These are phyloP conservation scores for Amblyteles armatorius DNA, from an alignment of 2,888 invertebrate species.

Conservation along the genomic window DNA sequence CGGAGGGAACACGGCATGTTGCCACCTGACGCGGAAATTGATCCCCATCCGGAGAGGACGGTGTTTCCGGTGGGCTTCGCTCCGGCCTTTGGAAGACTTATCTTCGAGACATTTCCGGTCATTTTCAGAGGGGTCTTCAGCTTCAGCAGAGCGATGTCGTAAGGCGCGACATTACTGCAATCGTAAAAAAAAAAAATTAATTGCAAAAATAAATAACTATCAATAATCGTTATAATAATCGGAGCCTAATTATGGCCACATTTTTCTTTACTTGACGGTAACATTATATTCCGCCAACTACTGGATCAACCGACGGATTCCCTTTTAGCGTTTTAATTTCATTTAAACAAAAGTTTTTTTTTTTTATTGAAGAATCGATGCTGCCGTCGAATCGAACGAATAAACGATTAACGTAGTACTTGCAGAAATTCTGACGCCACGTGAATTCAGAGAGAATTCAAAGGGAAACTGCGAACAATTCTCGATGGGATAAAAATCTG, in stretches of 20 bases:
- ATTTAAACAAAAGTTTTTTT: neutral
- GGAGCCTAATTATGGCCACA: neutral
- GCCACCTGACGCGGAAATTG: constrained; percentile 73
- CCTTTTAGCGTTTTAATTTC: neutral
- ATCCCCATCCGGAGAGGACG: constrained; percentile 85
- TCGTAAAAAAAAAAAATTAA: neutral
- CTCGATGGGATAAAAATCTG: too few relatives aligned
- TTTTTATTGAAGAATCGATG: too few relatives aligned
- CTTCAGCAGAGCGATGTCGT: constrained; percentile 86
- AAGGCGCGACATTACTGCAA: constrained; percentile 80
- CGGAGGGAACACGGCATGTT: constrained; percentile 79
- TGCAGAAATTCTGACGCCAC: too few relatives aligned
- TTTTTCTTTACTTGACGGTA: too few relatives aligned
- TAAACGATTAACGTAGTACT: too few relatives aligned
- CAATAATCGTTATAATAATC: neutral
- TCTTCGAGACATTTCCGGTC: constrained; percentile 78
- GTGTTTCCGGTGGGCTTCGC: constrained; percentile 77
- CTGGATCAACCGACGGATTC: neutral
- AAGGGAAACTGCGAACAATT: too few relatives aligned
- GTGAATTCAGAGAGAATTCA: too few relatives aligned
- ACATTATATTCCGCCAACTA: too few relatives aligned
- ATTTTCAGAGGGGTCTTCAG: constrained; percentile 79
- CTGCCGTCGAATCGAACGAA: too few relatives aligned
- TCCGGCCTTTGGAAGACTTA: constrained; percentile 80
- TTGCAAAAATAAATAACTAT: constrained; percentile 19